Evolutionary conservation across 2,888 invertebrate species (phyloP).

Genomic region (Nomada goodeniana): DNA sequence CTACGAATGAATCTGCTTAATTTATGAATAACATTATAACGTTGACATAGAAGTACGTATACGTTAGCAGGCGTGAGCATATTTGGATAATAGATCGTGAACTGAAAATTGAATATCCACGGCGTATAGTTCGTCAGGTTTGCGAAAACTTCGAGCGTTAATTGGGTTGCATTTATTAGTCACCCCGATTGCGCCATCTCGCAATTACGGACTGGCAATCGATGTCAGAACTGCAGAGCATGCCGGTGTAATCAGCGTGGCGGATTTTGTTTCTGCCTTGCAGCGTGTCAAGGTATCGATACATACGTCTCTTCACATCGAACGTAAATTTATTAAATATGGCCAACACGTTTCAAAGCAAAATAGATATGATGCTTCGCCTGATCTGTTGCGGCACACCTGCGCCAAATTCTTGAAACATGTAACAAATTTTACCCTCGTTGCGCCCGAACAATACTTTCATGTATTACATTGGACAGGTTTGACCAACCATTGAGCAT

Average conservation of each 20-base stretch:
- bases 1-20: not conserved
- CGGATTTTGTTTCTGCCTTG: not conserved
- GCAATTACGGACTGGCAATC: constrained; percentile 26
- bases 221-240: constrained; percentile 8
- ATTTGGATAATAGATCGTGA: constrained; percentile 22
- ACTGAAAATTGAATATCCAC: constrained; percentile 21
- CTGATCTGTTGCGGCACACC: too few relatives aligned
- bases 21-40: not conserved
- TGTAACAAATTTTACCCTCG: too few relatives aligned
- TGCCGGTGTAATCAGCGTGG: constrained; percentile 5
- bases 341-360: not conserved
- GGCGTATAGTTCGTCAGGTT: constrained; percentile 11
- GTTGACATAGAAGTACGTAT: not conserved
- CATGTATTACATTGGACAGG: too few relatives aligned
- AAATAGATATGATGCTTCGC: too few relatives aligned
- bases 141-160: constrained; percentile 26
- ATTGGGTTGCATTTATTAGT: constrained; percentile 49
- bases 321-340: not conserved
- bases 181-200: constrained; percentile 27
- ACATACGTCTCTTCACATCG: not conserved
- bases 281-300: not conserved
- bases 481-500: too few relatives aligned
- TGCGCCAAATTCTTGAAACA: too few relatives aligned
- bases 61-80: not conserved
- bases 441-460: too few relatives aligned